Percentiles rank a stretch among this genome's conserved stretches.
Conservation (phyloP, 2,797 vertebrate species). For the Spea hammondii region DNA sequence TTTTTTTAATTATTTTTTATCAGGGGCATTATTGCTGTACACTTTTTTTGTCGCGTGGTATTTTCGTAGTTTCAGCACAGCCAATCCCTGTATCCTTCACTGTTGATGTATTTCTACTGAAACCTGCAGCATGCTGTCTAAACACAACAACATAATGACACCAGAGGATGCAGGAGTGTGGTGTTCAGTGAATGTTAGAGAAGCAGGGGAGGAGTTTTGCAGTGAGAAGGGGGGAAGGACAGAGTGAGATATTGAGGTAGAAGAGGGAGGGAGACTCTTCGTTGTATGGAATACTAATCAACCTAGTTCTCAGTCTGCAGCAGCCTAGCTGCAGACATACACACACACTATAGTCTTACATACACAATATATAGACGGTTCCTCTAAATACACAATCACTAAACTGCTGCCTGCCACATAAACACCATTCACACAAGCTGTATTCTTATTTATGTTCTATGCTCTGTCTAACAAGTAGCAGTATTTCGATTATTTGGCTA, state of each 20-base stretch:
- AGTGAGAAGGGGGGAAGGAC: constrained; percentile 35
- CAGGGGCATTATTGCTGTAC: neutral
- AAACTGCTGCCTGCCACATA: constrained; percentile 15
- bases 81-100: neutral
- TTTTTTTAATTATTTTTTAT: neutral
- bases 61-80: neutral
- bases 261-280: constrained; percentile 54
- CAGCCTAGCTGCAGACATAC: constrained; percentile 52
- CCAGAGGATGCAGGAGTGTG: constrained; percentile 19
- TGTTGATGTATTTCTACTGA: constrained; percentile 20
- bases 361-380: neutral
- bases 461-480: neutral
- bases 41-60: neutral
- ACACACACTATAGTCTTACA: constrained; percentile 13
- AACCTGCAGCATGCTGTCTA: constrained; percentile 39
- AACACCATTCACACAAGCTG: neutral
- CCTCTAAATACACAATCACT: constrained; percentile 20
- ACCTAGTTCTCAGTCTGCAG: constrained; percentile 55
- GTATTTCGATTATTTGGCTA: neutral
- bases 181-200: constrained; percentile 28
- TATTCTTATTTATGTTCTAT: neutral
- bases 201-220: constrained; percentile 32
- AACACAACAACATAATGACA: constrained; percentile 43
- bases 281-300: constrained; percentile 60
- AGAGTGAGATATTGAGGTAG: constrained; percentile 51